Conservation (phyloP, 2,888 invertebrate species). For the Homarus gammarus region DNA sequence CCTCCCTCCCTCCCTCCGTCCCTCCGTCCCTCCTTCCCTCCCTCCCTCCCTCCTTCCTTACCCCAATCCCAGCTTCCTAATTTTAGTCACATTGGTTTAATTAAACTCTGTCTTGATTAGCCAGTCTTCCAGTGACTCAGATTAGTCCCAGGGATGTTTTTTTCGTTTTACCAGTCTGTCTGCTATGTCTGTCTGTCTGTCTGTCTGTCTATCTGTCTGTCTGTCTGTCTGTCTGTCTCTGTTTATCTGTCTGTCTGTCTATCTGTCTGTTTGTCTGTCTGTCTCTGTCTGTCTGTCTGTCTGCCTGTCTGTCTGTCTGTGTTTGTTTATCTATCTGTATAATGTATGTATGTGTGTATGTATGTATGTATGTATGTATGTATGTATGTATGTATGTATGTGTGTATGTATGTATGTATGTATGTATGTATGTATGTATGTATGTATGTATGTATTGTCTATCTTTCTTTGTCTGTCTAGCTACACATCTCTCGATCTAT, state of each 20-base stretch:
- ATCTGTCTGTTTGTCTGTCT: too few species aligned
- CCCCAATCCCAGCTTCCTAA: background rate
- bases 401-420: conserved; percentile 26
- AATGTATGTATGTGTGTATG: background rate
- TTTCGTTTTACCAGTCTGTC: background rate
- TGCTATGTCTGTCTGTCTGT: background rate
- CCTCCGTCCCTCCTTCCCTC: background rate
- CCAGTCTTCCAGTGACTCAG: background rate
- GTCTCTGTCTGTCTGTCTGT: conserved; percentile 26
- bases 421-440: conserved; percentile 6
- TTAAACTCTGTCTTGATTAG: background rate
- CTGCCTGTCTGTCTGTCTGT: conserved; percentile 12
- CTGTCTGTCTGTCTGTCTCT: background rate
- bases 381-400: conserved; percentile 24
- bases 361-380: background rate
- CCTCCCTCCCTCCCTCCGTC: background rate
- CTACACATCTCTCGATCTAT: too few species aligned
- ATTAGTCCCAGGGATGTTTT: background rate
- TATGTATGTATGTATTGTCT: background rate
- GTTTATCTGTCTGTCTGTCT: background rate
- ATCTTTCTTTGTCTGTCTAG: background rate
- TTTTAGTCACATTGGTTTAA: background rate
- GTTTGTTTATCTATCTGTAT: conserved; percentile 10
- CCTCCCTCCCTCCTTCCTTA: background rate
- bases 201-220: background rate